phyloP scores from a whole-genome alignment of 2,797 vertebrate genomes.

The Oryzias sinensis region DNA sequence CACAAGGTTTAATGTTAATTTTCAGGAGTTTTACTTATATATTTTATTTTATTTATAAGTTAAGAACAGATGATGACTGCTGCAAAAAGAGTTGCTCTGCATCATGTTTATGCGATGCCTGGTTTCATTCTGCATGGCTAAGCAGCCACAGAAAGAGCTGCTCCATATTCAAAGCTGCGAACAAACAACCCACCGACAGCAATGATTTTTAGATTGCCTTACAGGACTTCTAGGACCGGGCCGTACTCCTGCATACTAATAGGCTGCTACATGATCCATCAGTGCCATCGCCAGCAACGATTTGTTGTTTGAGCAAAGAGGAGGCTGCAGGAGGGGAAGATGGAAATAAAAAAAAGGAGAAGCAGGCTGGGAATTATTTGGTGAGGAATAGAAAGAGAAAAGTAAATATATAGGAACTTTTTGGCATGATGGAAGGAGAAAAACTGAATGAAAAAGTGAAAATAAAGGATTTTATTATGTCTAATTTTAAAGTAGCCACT shows the following conservation, averaged over 20 bases:
- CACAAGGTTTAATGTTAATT: not conserved
- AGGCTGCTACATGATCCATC: constrained; percentile 47
- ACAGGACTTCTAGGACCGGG: constrained; percentile 16
- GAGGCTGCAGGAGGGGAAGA: constrained; percentile 9
- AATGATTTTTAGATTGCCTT: constrained; percentile 37
- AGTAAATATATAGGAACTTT: not conserved
- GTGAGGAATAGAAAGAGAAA: constrained; percentile 6
- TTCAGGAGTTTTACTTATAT: no score
- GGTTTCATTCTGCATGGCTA: constrained; percentile 33
- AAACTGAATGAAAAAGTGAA: not conserved
- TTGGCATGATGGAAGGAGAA: not conserved
- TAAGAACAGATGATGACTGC: not conserved
- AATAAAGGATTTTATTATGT: constrained; percentile 1
- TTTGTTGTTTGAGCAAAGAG: constrained; percentile 29
- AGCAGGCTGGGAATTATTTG: not conserved
- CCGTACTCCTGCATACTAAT: constrained; percentile 35
- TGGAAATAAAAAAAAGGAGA: not conserved
- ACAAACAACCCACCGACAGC: constrained; percentile 14
- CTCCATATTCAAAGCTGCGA: constrained; percentile 28
- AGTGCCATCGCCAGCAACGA: constrained; percentile 35
- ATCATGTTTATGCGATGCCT: constrained; percentile 13
- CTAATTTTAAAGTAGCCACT: not conserved
- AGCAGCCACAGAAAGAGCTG: constrained; percentile 23
- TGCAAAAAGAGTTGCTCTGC: not conserved
- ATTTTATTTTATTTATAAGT: not conserved